Percentiles rank a stretch among this genome's conserved stretches.
Conservation (phyloP, 2,113 vertebrate genomes). For the Rostratula benghalensis region DNA sequence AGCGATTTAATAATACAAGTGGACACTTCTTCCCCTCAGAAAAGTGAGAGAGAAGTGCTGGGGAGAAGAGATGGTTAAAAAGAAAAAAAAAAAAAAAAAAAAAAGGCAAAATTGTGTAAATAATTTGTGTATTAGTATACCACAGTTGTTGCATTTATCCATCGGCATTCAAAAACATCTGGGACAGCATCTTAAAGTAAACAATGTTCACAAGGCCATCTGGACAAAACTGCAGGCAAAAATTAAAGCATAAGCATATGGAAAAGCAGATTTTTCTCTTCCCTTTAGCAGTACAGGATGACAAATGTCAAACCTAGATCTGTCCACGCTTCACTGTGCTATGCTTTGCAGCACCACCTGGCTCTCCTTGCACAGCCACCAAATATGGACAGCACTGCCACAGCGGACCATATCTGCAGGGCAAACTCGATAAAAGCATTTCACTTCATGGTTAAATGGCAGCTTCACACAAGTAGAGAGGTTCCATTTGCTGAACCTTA, state of each 20-base stretch:
- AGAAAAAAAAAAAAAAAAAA: not conserved
- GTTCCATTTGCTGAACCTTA: conserved; percentile 73
- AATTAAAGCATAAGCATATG: conserved; percentile 96
- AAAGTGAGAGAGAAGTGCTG: not conserved
- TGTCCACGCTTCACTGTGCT: conserved; percentile 94
- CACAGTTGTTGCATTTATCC: conserved; percentile 76
- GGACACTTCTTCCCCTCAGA: not conserved
- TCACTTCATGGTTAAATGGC: conserved; percentile 80
- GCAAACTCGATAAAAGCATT: conserved; percentile 81
- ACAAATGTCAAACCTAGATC: conserved; percentile 91
- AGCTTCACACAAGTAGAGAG: conserved; percentile 83
- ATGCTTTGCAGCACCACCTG: conserved; percentile 96
- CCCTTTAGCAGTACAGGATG: conserved; percentile 90
- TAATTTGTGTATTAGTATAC: conserved; percentile 73
- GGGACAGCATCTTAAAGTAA: conserved; percentile 93
- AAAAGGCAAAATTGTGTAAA: conserved; percentile 59
- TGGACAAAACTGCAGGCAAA: conserved; percentile 88
- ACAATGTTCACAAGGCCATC: conserved; percentile 98
- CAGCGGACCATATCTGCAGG: conserved; percentile 87
- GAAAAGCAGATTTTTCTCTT: conserved; percentile 99
- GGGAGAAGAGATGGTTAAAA: conserved; percentile 60
- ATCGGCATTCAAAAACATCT: conserved; percentile 87
- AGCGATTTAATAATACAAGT: not conserved
- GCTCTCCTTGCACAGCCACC: conserved; percentile 95
- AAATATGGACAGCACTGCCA: conserved; percentile 91